These are phyloP conservation scores for Diglossa brunneiventris DNA, from an alignment of 2,113 vertebrate genomes.

Conservation along the genomic window DNA sequence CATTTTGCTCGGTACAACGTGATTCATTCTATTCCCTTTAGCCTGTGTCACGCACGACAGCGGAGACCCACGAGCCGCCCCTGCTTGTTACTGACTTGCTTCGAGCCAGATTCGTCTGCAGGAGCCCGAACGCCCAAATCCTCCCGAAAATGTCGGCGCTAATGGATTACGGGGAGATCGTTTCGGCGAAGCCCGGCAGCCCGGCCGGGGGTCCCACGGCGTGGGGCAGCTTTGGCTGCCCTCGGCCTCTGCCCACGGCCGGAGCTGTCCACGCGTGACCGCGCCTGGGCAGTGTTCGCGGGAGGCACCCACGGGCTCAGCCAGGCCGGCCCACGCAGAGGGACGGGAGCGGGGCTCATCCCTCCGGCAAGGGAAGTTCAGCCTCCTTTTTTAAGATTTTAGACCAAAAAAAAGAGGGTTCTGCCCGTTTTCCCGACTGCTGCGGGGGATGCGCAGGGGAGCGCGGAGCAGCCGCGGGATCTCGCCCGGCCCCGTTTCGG, in stretches of 20 bases:
- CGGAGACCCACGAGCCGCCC: background rate
- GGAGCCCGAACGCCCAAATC: background rate
- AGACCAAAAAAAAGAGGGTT: background rate
- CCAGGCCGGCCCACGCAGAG: background rate
- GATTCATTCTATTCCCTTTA: background rate
- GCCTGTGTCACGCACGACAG: background rate
- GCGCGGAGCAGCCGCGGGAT: background rate
- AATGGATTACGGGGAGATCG: accelerated
- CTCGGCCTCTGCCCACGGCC: background rate
- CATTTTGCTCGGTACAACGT: background rate
- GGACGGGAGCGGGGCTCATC: background rate
- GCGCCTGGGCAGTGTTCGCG: background rate
- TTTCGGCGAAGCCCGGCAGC: background rate
- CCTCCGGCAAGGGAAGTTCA: too few relatives aligned
- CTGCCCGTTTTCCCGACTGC: background rate
- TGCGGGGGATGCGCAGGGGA: too few relatives aligned
- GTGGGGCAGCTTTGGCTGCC: background rate
- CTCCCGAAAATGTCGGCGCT: background rate
- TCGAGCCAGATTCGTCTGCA: background rate
- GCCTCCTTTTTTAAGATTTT: background rate
- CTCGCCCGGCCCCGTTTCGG: background rate
- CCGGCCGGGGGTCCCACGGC: background rate
- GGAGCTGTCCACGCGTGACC: background rate
- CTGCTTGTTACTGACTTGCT: background rate
- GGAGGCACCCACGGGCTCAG: background rate